Percentiles rank a stretch among this genome's conserved stretches.
phyloP scores from a whole-genome alignment of 2,113 vertebrate species.

The Odocoileus virginianus region DNA sequence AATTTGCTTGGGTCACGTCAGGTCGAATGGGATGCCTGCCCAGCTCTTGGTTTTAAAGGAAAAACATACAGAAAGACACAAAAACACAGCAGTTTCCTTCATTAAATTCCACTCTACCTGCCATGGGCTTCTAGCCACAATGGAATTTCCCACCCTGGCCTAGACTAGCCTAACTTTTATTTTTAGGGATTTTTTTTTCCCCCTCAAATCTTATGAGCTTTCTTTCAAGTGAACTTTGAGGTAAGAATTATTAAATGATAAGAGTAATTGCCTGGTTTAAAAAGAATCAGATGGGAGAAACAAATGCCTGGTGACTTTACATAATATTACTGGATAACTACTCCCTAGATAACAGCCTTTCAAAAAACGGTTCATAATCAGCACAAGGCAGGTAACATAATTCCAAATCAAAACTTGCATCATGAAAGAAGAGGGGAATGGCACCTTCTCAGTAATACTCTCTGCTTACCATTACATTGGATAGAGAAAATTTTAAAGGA shows the following conservation, averaged over 20 bases:
- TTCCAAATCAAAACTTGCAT: slow-evolving; percentile 43
- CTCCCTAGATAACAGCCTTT: background rate
- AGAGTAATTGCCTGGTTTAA: slow-evolving; percentile 67
- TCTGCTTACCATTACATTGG: background rate
- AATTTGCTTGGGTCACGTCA: slow-evolving; percentile 88
- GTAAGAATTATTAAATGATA: slow-evolving; percentile 79
- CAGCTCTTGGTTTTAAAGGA: slow-evolving; percentile 90
- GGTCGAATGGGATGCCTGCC: slow-evolving; percentile 88
- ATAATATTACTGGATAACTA: slow-evolving; percentile 39
- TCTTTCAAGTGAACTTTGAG: slow-evolving; percentile 81
- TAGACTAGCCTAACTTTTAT: slow-evolving; percentile 82
- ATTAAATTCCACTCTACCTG: slow-evolving; percentile 90
- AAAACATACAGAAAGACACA: slow-evolving; percentile 91
- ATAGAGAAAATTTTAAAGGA: background rate
- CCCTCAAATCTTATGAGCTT: slow-evolving; percentile 78
- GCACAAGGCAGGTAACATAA: background rate
- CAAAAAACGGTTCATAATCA: slow-evolving; percentile 24
- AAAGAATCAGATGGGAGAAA: slow-evolving; percentile 64
- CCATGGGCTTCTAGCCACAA: slow-evolving; percentile 88
- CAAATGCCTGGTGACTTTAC: slow-evolving; percentile 47
- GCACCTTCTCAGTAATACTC: background rate
- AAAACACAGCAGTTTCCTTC: slow-evolving; percentile 90
- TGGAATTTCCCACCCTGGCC: slow-evolving; percentile 90
- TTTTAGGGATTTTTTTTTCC: slow-evolving; percentile 69
- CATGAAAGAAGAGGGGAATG: background rate